Conservation (phyloP, 1,140 invertebrate genomes). For the Cotesia chilonis region DNA sequence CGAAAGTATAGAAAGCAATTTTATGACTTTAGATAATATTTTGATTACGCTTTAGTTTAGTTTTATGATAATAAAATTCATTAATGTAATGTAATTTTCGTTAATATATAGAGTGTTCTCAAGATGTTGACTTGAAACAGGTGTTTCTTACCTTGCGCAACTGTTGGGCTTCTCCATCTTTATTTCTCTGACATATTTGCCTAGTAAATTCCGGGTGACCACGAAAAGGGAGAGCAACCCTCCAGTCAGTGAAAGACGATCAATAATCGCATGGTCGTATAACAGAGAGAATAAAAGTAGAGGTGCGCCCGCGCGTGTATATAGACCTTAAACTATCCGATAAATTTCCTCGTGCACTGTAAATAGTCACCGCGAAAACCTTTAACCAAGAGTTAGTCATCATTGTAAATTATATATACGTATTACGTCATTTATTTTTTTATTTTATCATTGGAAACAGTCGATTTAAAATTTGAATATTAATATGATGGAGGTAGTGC, state of each 20-base stretch:
- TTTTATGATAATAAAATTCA: not conserved
- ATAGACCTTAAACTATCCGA: constrained; percentile 13
- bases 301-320: constrained; percentile 20
- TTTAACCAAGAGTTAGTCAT: constrained; percentile 2
- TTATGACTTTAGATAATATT: not conserved
- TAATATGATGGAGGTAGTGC: not conserved
- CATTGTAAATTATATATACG: not conserved
- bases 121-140: constrained; percentile 4
- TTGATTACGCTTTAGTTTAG: no score
- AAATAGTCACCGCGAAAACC: constrained; percentile 22
- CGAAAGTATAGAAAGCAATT: not conserved
- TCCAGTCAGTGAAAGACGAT: constrained; percentile 5
- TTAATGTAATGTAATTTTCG: not conserved
- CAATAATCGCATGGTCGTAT: constrained; percentile 25
- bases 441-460: not conserved
- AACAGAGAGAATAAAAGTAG: not conserved
- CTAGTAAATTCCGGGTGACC: constrained; percentile 17
- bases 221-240: constrained; percentile 22
- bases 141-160: constrained; percentile 12
- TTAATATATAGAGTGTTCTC: not conserved
- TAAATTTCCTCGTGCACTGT: constrained; percentile 24
- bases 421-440: not conserved
- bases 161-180: constrained; percentile 12
- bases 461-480: not conserved
- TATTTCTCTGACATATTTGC: constrained; percentile 2